Conservation (phyloP, 2,113 vertebrate species). For the Furnarius figulus region DNA sequence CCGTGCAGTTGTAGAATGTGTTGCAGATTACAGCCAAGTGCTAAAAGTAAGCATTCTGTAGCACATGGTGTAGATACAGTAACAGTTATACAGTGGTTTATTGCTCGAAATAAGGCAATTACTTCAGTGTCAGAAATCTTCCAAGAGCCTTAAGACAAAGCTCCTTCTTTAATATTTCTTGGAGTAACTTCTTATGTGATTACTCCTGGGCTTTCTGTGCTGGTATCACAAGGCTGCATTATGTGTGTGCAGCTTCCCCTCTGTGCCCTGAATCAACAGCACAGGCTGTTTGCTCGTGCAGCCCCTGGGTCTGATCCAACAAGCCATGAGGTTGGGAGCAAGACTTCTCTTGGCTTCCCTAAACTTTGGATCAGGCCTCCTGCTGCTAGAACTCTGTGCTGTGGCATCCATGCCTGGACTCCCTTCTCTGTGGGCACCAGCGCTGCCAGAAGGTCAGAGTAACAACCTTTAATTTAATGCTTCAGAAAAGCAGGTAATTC, state of each 20-base stretch:
- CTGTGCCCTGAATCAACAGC: not conserved
- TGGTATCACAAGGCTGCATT: not conserved
- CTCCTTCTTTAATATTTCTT: not conserved
- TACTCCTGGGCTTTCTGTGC: not conserved
- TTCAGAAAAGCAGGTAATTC: not conserved
- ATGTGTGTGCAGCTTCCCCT: not conserved
- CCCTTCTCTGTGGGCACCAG: not conserved
- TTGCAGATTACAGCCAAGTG: not conserved
- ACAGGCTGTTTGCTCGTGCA: not conserved
- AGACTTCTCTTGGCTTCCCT: not conserved
- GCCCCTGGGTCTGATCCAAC: not conserved
- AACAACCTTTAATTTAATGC: not conserved
- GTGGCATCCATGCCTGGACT: accelerated
- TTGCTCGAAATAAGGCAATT: not conserved
- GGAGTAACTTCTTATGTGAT: not conserved
- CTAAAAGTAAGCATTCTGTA: not conserved
- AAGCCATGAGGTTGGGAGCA: not conserved
- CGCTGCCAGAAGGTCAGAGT: not conserved
- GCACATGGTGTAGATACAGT: not conserved
- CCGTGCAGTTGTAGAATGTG: constrained; percentile 14
- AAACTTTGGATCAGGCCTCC: not conserved
- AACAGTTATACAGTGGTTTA: not conserved
- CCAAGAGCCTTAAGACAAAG: not conserved
- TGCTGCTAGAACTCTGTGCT: not conserved
- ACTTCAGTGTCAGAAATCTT: not conserved